phyloP scores from a whole-genome alignment of 2,113 vertebrate species.

The Nestor notabilis region DNA sequence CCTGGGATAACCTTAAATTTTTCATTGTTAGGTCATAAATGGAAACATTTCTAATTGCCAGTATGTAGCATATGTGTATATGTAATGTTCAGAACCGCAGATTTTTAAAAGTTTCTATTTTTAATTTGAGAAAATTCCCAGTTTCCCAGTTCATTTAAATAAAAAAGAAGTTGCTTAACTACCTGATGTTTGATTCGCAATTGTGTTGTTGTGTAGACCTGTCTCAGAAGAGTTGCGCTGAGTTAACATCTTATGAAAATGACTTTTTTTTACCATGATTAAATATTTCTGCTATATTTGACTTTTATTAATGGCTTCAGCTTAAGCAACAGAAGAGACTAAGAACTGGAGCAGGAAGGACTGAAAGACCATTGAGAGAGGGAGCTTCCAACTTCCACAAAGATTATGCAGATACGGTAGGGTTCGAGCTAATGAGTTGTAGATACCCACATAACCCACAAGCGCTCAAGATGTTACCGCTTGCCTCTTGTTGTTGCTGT shows the following conservation, averaged over 20 bases:
- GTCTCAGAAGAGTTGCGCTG: neutral
- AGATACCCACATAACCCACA: neutral
- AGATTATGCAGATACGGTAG: neutral
- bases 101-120: constrained; percentile 69
- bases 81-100: constrained; percentile 51
- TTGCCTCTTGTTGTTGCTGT: neutral
- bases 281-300: neutral
- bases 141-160: constrained; percentile 59
- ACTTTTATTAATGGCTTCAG: neutral
- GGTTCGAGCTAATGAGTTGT: neutral
- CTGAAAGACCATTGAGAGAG: neutral
- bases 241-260: neutral
- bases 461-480: neutral
- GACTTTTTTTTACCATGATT: neutral
- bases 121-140: constrained; percentile 49
- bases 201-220: neutral
- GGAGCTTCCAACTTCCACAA: neutral
- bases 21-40: neutral
- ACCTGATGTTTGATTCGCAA: neutral
- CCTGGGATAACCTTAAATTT: constrained; percentile 11
- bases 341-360: neutral
- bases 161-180: constrained; percentile 57
- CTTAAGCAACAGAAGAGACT: neutral
- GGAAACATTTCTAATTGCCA: constrained; percentile 36
- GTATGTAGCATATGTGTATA: constrained; percentile 54